Base-by-base conservation (phyloP, 2,797 vertebrate genomes). In the Lithobates pipiens region DNA sequence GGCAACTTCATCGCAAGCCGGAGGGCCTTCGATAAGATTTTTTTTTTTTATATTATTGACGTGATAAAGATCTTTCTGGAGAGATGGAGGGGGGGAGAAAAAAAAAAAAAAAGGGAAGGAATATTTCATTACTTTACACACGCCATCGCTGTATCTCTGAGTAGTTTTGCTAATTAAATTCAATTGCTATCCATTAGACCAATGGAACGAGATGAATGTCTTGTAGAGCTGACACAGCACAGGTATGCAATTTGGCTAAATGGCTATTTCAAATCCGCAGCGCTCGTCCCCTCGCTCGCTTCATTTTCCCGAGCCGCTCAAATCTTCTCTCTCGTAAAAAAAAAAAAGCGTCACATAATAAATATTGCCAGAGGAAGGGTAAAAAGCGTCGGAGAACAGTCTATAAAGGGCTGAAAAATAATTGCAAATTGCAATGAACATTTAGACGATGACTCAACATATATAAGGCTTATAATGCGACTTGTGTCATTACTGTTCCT, bases 81-180 rank as follows among this genome's bases (percentile, higher is more conserved):
- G 90, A 90, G 90, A 89, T 89, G 88, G 86, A 74, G 69, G 46
- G 69, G 79, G 79, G 57, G 32, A 32, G 3, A 32, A 9, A 65
- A 63, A 85, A 79, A 10, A 27, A 65, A 65, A 9, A 65, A 70
- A 85, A 80, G 39, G 78, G 76, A 70, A 87, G 50, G 68, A 39
- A 92, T 93, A 94, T 95, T 94, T 94, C 93, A 94, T 95, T 95
- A 94, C 93, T 93, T 93, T 94, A 93, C 92, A 93, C 92, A 90
- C 93, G 92, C 93, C 93, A 92, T 94, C 93, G 92, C 92, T 93
- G 92, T 93, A 93, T 94, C 94, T 94, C 94, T 93, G 94, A 96
- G 95, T 96, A 96, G 95, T 96, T 96, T 96, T 96, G 95, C 96
- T 98, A 98, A 99, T 99, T 98, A 97, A 99, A 98, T 98, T 98